A percentile compares a stretch with the other conserved stretches of the same genome.
phyloP scores from a whole-genome alignment of 64 coral and sea anemone species.

The Cladopsammia gracilis region DNA sequence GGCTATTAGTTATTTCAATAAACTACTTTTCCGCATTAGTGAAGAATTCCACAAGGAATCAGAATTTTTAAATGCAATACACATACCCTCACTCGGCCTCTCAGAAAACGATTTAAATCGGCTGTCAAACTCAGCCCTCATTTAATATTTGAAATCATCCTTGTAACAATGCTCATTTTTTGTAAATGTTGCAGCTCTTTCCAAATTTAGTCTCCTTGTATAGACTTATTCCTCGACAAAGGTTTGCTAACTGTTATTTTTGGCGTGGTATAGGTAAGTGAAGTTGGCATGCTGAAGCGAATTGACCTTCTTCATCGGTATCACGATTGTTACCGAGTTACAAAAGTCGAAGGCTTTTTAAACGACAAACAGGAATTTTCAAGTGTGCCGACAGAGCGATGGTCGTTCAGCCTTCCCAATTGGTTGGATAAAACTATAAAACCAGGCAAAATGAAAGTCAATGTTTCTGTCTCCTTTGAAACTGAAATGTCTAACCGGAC shows the following conservation, averaged over 20 bases:
- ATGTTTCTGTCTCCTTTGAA: constrained; percentile 56
- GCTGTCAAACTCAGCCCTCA: no score
- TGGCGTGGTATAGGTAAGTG: constrained; percentile 31
- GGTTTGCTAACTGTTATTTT: background rate
- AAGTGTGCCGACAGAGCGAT: background rate
- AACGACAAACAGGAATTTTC: background rate
- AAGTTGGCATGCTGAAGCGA: constrained; percentile 31
- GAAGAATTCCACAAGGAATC: no score
- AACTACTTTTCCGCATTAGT: no score
- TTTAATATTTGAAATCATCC: no score
- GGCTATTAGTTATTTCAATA: no score
- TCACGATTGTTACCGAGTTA: constrained; percentile 57
- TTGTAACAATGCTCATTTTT: no score
- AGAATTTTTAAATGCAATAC: no score
- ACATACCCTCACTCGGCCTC: no score
- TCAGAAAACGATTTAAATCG: no score
- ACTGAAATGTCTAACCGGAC: constrained; percentile 33
- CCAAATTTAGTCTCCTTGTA: no score
- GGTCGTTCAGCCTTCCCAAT: constrained; percentile 29
- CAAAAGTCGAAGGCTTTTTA: background rate
- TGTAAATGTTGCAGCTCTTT: no score
- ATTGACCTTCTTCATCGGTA: constrained; percentile 69
- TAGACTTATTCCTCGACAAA: background rate
- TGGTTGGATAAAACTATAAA: background rate
- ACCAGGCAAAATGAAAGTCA: constrained; percentile 26